A percentile compares a stretch with the other conserved stretches of the same genome.
These are phyloP conservation scores for Gasterosteus nipponicus DNA, from an alignment of 2,113 vertebrate genomes.

Conservation along the genomic window DNA sequence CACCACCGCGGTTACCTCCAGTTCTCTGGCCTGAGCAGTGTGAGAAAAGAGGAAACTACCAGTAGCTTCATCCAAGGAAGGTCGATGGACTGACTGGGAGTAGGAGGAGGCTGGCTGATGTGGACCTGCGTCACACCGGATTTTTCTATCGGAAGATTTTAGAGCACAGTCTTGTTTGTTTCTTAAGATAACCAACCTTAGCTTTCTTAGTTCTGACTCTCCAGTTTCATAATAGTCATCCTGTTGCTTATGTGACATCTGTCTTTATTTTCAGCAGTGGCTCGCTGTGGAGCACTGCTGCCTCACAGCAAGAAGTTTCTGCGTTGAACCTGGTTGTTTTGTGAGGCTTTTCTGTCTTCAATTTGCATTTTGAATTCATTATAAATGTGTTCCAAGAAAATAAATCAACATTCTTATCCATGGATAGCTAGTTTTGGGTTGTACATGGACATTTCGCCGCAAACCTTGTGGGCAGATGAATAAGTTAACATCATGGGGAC, in stretches of 20 bases:
- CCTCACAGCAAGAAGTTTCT: neutral
- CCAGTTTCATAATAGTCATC: neutral
- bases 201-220: too few species aligned
- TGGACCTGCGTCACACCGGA: slow-evolving; percentile 17
- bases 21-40: slow-evolving; percentile 48
- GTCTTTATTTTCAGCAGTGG: neutral
- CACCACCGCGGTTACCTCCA: slow-evolving; percentile 25
- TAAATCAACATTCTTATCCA: neutral
- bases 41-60: slow-evolving; percentile 71
- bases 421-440: neutral
- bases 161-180: neutral
- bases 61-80: slow-evolving; percentile 13
- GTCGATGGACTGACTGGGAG: neutral
- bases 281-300: neutral
- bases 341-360: neutral
- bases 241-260: neutral
- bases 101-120: slow-evolving; percentile 1
- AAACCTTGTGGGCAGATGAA: neutral
- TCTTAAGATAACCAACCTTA: neutral
- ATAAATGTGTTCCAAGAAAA: neutral
- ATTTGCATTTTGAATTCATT: neutral
- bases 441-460: neutral
- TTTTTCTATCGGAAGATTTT: neutral
- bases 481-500: neutral
- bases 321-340: neutral